Evolutionary conservation across 2,113 vertebrate species (phyloP).

Genomic region (Neodontobutis hainanensis): DNA sequence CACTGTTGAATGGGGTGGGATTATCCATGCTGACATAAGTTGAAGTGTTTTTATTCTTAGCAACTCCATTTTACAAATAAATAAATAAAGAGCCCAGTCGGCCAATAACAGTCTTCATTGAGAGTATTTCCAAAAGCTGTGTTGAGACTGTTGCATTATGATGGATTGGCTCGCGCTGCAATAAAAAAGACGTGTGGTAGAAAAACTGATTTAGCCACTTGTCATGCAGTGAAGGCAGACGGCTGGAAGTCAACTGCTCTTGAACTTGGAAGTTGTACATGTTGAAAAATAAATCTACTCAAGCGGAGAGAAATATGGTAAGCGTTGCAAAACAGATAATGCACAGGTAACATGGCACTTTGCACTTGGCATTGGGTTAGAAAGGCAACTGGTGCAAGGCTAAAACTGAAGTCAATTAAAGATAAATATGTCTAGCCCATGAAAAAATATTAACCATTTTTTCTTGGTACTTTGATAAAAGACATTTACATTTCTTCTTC

Average conservation of each 20-base stretch:
- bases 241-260: conserved; percentile 28
- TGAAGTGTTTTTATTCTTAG: conserved; percentile 1
- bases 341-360: conserved; percentile 17
- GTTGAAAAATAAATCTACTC: conserved; percentile 27
- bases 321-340: conserved; percentile 24
- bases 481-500: conserved; percentile 20
- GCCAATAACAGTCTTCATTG: no score
- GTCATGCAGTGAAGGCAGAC: conserved; percentile 1
- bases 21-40: conserved; percentile 40
- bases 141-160: not conserved
- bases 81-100: not conserved
- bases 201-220: not conserved
- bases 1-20: conserved; percentile 25
- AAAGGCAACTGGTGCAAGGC: conserved; percentile 1
- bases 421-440: not conserved
- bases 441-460: not conserved
- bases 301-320: conserved; percentile 32
- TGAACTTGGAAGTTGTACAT: conserved; percentile 34
- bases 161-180: not conserved
- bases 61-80: not conserved
- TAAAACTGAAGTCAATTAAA: not conserved
- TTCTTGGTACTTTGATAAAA: conserved; percentile 13
- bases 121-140: not conserved
- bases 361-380: conserved; percentile 30
- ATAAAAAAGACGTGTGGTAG: not conserved